phyloP scores from a whole-genome alignment of 2,797 vertebrate genomes.

The Macrochelys suwanniensis region DNA sequence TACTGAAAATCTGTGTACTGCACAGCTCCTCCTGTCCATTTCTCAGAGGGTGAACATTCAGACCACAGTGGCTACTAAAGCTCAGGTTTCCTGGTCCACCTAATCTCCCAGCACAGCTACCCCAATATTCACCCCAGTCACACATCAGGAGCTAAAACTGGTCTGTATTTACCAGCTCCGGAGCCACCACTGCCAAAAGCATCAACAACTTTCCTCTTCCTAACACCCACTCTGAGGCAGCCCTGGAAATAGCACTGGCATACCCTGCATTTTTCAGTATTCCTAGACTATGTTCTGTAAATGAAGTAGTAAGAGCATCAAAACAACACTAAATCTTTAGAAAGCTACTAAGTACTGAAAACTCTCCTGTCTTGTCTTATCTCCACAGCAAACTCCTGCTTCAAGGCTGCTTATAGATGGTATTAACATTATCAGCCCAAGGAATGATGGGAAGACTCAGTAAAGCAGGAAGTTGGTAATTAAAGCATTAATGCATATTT shows the following conservation, averaged over 20 bases:
- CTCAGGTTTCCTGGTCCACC: not conserved
- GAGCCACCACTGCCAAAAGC: not conserved
- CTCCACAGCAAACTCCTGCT: not conserved
- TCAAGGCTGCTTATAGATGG: not conserved
- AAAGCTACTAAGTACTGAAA: not conserved
- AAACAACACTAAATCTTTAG: not conserved
- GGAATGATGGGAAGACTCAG: not conserved
- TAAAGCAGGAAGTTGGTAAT: not conserved
- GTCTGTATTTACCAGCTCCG: fast-evolving
- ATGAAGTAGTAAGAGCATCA: not conserved
- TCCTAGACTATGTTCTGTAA: not conserved
- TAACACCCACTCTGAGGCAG: not conserved
- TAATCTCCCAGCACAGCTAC: too few species aligned
- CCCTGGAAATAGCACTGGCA: not conserved
- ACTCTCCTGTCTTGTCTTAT: not conserved
- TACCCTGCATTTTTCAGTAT: not conserved
- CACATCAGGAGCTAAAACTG: not conserved
- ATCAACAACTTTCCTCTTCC: not conserved
- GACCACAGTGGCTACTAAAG: not conserved
- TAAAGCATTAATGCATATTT: not conserved
- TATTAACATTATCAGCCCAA: not conserved
- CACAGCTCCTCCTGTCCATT: fast-evolving
- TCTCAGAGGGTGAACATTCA: fast-evolving
- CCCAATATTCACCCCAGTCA: not conserved
- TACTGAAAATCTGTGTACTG: not conserved